Conservation (phyloP, 2,888 invertebrate genomes). For the Platycheirus albimanus region DNA sequence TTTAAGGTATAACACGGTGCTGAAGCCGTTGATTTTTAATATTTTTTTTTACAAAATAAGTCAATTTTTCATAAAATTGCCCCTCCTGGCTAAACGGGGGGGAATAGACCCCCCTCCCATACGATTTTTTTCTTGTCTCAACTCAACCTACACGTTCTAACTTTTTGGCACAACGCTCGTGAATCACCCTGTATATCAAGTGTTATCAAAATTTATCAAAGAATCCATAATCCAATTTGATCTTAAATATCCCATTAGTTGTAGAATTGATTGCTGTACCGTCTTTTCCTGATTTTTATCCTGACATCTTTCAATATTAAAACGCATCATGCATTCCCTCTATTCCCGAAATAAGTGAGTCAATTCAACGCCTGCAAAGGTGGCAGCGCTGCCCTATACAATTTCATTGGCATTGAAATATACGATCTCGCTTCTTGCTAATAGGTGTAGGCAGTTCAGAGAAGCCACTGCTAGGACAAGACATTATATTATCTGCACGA, state of each 20-base stretch:
- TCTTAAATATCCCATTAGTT: conserved; percentile 63
- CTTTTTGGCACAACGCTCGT: no score
- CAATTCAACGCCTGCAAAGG: conserved; percentile 60
- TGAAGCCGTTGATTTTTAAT: no score
- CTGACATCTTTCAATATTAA: conserved; percentile 55
- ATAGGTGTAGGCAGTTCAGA: conserved; percentile 64
- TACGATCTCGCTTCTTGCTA: conserved; percentile 68
- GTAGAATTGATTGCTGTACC: conserved; percentile 48
- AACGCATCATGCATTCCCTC: conserved; percentile 44
- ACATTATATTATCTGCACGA: conserved; percentile 61
- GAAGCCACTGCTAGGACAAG: conserved; percentile 51
- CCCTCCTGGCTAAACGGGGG: no score
- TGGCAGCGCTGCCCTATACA: not conserved
- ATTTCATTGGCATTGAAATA: conserved; percentile 48
- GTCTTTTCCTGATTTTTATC: conserved; percentile 42
- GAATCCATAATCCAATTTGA: conserved; percentile 31
- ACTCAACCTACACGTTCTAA: no score
- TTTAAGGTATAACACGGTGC: no score
- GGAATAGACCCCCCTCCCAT: no score
- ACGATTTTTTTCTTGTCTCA: no score
- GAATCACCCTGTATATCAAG: no score
- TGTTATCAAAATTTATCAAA: conserved; percentile 40
- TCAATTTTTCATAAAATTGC: no score
- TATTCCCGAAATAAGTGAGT: conserved; percentile 14
- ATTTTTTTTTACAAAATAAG: no score